phyloP scores from a whole-genome alignment of 37 sponge, comb jelly and placozoan genomes.

The Halisarca cf. caerulea region DNA sequence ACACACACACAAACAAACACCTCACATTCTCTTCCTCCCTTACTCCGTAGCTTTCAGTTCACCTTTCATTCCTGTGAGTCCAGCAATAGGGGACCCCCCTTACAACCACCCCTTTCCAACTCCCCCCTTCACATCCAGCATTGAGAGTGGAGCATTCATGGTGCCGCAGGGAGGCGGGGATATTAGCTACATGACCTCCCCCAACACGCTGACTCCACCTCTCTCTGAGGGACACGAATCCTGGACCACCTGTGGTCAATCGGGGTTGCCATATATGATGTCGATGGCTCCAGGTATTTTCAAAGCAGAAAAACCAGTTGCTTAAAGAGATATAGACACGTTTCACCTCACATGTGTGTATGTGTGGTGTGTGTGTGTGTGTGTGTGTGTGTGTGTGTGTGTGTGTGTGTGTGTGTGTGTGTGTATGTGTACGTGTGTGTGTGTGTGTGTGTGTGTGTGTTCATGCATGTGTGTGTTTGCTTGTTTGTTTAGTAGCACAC shows the following conservation, averaged over 20 bases:
- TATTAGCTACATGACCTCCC: neutral
- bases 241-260: neutral
- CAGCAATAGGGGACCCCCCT: neutral
- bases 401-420: no score
- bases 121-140: neutral
- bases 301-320: neutral
- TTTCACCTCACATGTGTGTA: no score
- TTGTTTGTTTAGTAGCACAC: neutral
- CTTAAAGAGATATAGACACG: no score
- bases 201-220: conserved; percentile 12
- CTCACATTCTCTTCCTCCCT: no score
- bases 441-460: neutral
- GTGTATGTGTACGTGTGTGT: conserved; percentile 7
- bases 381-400: no score
- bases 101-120: neutral
- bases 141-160: conserved; percentile 13
- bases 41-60: neutral
- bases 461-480: neutral
- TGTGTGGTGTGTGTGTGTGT: no score
- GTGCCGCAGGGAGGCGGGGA: neutral
- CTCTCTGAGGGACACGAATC: conserved; percentile 14
- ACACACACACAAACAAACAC: no score
- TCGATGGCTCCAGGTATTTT: neutral
- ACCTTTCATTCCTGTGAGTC: conserved; percentile 7
- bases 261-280: neutral